Base-by-base conservation (phyloP, 2,797 vertebrate species). In the Psittacula echo region DNA sequence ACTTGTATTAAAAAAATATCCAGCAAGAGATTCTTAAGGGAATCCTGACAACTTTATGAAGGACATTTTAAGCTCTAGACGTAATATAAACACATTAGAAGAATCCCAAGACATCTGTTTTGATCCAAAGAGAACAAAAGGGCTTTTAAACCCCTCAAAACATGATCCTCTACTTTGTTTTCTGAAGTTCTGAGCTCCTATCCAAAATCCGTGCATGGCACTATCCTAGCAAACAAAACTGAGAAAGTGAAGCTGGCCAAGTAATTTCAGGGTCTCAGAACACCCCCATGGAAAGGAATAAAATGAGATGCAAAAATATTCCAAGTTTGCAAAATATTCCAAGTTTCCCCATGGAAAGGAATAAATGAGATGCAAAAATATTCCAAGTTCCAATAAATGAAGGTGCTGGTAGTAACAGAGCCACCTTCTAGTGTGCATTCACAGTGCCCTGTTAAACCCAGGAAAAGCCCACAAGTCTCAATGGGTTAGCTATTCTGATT, bases 251-350 rank as follows among this genome's bases (percentile, higher is more conserved):
- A 85, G 53, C 18, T 85, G 51, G 66, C 37, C 86, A 83, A 34
- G 13, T 62, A 66, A 85, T 62, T 85, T 82, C 67, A 90, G 53
- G 7, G 14, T 50, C 39, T 83, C 67, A 68, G 74, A 91, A 87
- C 48, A 87, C 18, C 32, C 53, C 45, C 13, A 1, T 29, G 39
- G 29, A 94, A 92, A 92, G 53, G 68, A 85, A 64, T 71, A 88
- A 88, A 93, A 94, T 67, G 51, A 96, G 62, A 97, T 93, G 90
- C 73, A 95, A 95, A 95, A 93, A 90, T 89, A 96, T 94, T 90
- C 90, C 37, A 42, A 87, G 86, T 85, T 96, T 44, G 42, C 42
- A 95, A 95, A 93, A 90, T 90, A 96, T 94, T 90, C 90, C 37
- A 45, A 87, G 86, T 85, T 96, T 44, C 32, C 56, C 44, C 13